A percentile compares a stretch with the other conserved stretches of the same genome.
Conservation (phyloP, 2,888 invertebrate genomes). For the Ypsolopha scabrella region DNA sequence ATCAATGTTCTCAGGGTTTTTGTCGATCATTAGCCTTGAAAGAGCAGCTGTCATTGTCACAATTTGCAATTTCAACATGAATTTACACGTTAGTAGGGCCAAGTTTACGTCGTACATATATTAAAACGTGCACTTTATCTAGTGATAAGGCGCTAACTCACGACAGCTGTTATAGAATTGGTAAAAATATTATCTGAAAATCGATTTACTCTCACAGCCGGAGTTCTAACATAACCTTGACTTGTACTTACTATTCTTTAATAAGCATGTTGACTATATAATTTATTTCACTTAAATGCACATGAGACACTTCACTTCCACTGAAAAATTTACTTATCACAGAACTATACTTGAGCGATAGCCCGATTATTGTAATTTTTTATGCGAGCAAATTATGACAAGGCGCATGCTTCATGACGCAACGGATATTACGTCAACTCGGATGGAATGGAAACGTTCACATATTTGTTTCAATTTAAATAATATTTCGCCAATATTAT, state of each 20-base stretch:
- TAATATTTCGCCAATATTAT: too few species aligned
- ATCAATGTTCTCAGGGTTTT: not conserved
- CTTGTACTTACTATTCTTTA: conserved; percentile 77
- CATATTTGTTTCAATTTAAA: too few species aligned
- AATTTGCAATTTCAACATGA: conserved; percentile 2
- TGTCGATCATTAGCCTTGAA: conserved; percentile 28
- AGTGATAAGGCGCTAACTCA: conserved; percentile 29
- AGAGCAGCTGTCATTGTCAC: conserved; percentile 49
- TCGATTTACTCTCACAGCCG: conserved; percentile 53
- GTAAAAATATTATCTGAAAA: conserved; percentile 32
- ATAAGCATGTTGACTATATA: conserved; percentile 73
- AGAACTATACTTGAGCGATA: conserved; percentile 62
- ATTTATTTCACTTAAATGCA: conserved; percentile 58
- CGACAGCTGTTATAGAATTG: conserved; percentile 21
- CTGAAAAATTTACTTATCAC: conserved; percentile 57
- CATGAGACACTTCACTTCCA: conserved; percentile 68
- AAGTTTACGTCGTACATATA: not conserved
- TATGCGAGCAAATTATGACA: conserved; percentile 61
- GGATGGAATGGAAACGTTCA: not conserved
- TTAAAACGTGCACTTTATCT: conserved; percentile 8
- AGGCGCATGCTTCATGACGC: conserved; percentile 75
- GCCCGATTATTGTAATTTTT: conserved; percentile 55
- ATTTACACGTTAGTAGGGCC: not conserved
- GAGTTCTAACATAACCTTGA: conserved; percentile 43
- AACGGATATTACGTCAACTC: conserved; percentile 72